Base-by-base conservation (phyloP, 1,140 invertebrate species). In the Olivierus martensii region DNA sequence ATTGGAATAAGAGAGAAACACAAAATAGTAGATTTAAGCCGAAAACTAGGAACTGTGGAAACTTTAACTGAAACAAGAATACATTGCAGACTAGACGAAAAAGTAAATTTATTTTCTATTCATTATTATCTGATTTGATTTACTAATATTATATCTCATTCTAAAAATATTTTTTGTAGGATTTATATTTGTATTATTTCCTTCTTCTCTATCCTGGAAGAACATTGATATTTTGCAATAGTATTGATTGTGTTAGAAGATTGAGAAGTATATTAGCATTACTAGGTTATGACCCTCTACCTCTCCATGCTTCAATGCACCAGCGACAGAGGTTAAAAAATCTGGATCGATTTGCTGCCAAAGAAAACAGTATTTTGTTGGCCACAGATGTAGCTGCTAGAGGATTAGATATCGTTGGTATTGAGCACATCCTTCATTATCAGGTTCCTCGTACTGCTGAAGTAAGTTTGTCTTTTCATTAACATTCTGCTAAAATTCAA, bases 301-400 rank as follows among this genome's bases (percentile, higher is more conserved):
- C 89, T 0, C 65, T 99, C 0, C 93, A 99, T 72, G 89, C 94
- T 0, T 85, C 81, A 59, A 95, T 99, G 93, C 82, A 85, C 41
- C 95, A 99, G 65, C 79, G 84, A 63, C 89, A 95, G 65, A 72
- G 96, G 28, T 71, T 99, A 14, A 93, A 92, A 69, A 97, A 93
- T 73, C 73, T 99, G 9, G 94, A 99, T 66, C 60, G 80, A 58
- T 99, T 98, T 73, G 77, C 83, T 53, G 79, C 81, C 62, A 76
- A 79, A 62, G 70, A 77, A 0, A 75, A 79, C 58, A 80, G 82
- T 0, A 59, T 99, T 11, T 68, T 99, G n/a, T 75, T 99, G 52
- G 90, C 95, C 0, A 99, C 94, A 0, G 95, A 99, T 74, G 92
- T 99, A 15, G 95, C 94, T 12, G 92, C 95, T 0, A 74, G 95